Conservation (phyloP, 2,113 vertebrate species). For the Pholis gunnellus region DNA sequence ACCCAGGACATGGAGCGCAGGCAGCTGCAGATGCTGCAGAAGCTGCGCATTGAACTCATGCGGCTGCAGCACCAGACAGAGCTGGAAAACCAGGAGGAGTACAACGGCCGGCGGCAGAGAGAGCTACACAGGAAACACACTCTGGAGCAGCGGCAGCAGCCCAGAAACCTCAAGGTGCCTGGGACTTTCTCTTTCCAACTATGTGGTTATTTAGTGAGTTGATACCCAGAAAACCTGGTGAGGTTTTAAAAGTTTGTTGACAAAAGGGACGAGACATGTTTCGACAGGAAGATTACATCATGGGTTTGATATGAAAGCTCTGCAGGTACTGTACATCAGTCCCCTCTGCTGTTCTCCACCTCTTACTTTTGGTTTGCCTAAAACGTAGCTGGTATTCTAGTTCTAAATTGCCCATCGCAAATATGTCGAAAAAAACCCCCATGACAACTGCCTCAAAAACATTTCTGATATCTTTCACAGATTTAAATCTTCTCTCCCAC, state of each 20-base stretch:
- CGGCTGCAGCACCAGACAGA: slow-evolving; percentile 98
- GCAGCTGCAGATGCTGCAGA: slow-evolving; percentile 96
- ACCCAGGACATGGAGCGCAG: slow-evolving; percentile 96
- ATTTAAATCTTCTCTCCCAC: background rate
- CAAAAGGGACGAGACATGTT: background rate
- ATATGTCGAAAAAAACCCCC: slow-evolving; percentile 7
- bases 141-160: slow-evolving; percentile 98
- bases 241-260: background rate
- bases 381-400: background rate
- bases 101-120: slow-evolving; percentile 94
- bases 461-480: slow-evolving; percentile 16
- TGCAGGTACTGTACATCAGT: background rate
- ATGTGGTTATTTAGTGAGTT: background rate
- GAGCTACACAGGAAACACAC: slow-evolving; percentile 98
- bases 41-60: slow-evolving; percentile 96
- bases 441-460: slow-evolving; percentile 40
- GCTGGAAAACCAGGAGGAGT: slow-evolving; percentile 98
- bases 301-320: background rate
- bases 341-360: background rate
- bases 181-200: background rate
- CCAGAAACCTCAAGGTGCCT: slow-evolving; percentile 96
- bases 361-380: background rate
- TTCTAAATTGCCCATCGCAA: background rate
- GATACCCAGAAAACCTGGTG: background rate
- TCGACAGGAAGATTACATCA: background rate